Conservation (phyloP, 1,140 invertebrate genomes). For the Conus betulinus region DNA sequence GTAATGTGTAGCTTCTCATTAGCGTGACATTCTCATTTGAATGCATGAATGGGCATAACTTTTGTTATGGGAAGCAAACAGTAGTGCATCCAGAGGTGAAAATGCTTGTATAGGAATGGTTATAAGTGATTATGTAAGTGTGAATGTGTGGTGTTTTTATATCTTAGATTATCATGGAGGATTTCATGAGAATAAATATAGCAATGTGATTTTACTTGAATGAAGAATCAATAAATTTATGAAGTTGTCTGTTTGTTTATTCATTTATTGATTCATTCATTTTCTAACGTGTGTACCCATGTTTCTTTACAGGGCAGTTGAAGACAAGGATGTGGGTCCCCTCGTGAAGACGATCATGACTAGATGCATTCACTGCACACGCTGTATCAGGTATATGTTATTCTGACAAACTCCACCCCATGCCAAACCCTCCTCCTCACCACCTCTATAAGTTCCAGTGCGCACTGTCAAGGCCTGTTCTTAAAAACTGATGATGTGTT, state of each 20-base stretch:
- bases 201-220: no score
- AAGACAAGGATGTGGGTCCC: conserved; percentile 99
- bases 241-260: no score
- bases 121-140: neutral
- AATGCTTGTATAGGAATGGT: no score
- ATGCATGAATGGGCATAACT: no score
- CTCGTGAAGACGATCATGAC: conserved; percentile 99
- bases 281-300: conserved; percentile 42
- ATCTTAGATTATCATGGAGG: neutral
- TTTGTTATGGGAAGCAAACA: neutral
- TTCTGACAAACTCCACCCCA: neutral
- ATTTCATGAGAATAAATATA: no score
- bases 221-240: no score
- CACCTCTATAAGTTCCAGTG: no score
- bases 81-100: neutral
- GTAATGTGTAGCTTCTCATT: conserved; percentile 71
- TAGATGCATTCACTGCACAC: conserved; percentile 98
- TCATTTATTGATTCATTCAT: neutral
- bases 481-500: no score
- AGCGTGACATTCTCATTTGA: no score
- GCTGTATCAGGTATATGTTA: conserved; percentile 88
- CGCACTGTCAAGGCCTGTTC: no score
- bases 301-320: conserved; percentile 87
- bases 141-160: neutral
- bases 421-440: no score